Percentiles rank a stretch among this genome's conserved stretches.
phyloP scores from a whole-genome alignment of 2,888 invertebrate genomes.

The Endomychus coccineus region DNA sequence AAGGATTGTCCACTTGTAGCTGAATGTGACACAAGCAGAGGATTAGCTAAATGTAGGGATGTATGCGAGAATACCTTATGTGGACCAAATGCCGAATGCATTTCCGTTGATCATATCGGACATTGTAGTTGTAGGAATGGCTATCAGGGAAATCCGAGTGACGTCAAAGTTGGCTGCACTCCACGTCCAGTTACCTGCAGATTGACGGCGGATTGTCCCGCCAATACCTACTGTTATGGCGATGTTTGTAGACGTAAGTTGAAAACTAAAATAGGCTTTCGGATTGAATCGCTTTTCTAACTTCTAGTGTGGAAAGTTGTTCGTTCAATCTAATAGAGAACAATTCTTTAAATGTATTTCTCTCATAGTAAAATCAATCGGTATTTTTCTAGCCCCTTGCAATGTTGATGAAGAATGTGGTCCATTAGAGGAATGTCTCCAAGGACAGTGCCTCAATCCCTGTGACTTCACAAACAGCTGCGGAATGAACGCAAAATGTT shows the following conservation, averaged over 20 bases:
- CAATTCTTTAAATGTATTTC: conserved; percentile 4
- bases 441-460: conserved; percentile 75
- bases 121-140: conserved; percentile 73
- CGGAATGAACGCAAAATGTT: conserved; percentile 76
- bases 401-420: conserved; percentile 73
- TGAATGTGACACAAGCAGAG: conserved; percentile 64
- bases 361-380: too few relatives aligned
- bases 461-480: conserved; percentile 70
- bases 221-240: conserved; percentile 75
- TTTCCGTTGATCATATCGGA: conserved; percentile 65
- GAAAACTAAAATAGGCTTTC: too few relatives aligned
- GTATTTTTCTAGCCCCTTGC: conserved; percentile 59
- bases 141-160: conserved; percentile 69
- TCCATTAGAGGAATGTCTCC: conserved; percentile 68
- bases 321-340: too few relatives aligned
- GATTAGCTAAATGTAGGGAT: conserved; percentile 73
- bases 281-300: background rate
- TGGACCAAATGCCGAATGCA: conserved; percentile 78
- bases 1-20: conserved; percentile 76
- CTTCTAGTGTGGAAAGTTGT: background rate
- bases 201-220: conserved; percentile 64
- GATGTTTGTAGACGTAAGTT: conserved; percentile 72
- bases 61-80: conserved; percentile 72
- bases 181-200: conserved; percentile 67
- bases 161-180: conserved; percentile 63